phyloP scores from a whole-genome alignment of 2,113 vertebrate species.

The Nothocercus julius region DNA sequence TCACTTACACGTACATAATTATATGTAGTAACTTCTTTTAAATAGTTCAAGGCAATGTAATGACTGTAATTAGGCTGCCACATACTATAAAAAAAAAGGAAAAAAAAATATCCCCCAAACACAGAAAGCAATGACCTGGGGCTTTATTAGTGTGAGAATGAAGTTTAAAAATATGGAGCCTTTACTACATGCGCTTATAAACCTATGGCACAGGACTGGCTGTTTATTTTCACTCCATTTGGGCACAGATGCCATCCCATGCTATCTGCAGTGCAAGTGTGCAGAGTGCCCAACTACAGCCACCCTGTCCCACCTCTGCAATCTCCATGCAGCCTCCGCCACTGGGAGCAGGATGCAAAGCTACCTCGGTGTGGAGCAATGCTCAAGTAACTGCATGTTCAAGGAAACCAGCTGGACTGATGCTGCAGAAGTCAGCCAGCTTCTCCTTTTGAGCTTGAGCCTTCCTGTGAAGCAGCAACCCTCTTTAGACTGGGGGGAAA shows the following conservation, averaged over 20 bases:
- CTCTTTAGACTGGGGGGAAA: not conserved
- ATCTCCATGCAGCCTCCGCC: no score
- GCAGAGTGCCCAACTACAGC: not conserved
- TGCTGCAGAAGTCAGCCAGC: not conserved
- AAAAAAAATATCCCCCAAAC: not conserved
- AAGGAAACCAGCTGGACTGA: not conserved
- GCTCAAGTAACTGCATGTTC: not conserved
- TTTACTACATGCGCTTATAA: not conserved
- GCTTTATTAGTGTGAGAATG: not conserved
- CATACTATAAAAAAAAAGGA: not conserved
- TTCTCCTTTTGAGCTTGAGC: rapidly evolving
- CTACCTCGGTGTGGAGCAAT: rapidly evolving
- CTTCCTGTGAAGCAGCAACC: not conserved
- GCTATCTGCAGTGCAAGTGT: not conserved
- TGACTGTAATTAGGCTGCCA: conserved; percentile 56
- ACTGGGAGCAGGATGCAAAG: not conserved
- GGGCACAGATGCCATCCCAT: not conserved
- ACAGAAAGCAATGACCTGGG: not conserved
- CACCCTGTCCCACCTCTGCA: not conserved
- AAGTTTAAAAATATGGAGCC: not conserved
- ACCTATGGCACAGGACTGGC: not conserved
- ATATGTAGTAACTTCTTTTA: conserved; percentile 21
- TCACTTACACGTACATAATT: not conserved
- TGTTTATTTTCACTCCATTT: not conserved
- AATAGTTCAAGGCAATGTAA: conserved; percentile 7